These are phyloP conservation scores for Cataglyphis rosenhaueri DNA, from an alignment of 2,888 invertebrate genomes.

Conservation along the genomic window DNA sequence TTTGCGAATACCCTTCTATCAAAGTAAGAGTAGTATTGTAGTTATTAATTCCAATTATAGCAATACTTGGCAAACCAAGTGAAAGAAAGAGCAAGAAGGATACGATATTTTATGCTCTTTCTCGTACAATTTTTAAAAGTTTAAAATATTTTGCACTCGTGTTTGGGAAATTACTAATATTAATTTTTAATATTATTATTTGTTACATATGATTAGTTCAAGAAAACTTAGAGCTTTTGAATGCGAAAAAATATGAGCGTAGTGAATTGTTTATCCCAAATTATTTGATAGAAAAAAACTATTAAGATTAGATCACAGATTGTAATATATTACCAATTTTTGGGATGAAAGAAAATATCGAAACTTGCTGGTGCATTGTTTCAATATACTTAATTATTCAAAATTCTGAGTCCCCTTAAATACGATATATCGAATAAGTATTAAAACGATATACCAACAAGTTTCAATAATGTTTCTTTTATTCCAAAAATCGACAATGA, in stretches of 20 bases:
- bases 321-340: no score
- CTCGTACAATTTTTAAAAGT: neutral
- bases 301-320: neutral
- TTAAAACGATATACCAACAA: neutral
- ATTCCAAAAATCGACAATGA: neutral
- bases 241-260: neutral
- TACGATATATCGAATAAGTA: neutral
- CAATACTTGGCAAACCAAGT: neutral
- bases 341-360: no score
- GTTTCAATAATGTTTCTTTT: neutral
- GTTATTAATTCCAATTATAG: neutral
- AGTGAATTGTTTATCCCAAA: neutral
- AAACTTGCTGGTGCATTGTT: no score
- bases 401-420: neutral
- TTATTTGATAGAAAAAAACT: neutral
- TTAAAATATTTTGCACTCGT: neutral
- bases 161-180: neutral
- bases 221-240: neutral
- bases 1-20: constrained; percentile 10
- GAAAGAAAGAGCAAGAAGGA: neutral
- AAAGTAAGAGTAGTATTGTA: constrained; percentile 13
- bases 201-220: neutral
- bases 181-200: constrained; percentile 20
- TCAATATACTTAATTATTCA: neutral
- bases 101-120: neutral